Percentiles rank a stretch among this genome's conserved stretches.
Evolutionary conservation across 1,140 invertebrate genomes (phyloP).

Genomic region (Phortica variegata): DNA sequence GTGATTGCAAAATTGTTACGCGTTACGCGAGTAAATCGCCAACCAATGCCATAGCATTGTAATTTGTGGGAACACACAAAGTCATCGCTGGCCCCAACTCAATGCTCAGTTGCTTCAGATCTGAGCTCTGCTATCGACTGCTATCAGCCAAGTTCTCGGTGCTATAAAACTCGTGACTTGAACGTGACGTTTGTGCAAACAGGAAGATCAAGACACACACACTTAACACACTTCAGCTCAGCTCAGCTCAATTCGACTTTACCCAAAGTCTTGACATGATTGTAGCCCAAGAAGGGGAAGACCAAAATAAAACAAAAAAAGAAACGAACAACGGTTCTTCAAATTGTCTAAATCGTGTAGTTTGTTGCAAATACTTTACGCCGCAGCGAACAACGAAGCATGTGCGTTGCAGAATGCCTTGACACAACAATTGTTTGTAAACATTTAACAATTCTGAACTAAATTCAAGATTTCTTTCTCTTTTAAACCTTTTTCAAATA

Average conservation of each 20-base stretch:
- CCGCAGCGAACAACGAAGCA: no score
- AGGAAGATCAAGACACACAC: conserved; percentile 29
- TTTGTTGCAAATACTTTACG: no score
- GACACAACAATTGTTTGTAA: no score
- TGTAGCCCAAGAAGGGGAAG: conserved; percentile 5
- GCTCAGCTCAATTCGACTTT: no score
- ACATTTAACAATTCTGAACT: no score
- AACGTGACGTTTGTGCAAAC: conserved; percentile 54
- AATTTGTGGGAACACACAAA: conserved; percentile 47
- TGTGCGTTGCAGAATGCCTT: no score
- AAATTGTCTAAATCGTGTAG: conserved; percentile 22
- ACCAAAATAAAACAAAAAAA: conserved; percentile 27
- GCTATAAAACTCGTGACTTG: conserved; percentile 39
- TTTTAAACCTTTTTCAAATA: no score
- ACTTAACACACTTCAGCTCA: no score
- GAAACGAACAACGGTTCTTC: conserved; percentile 51
- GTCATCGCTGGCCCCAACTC: conserved; percentile 10
- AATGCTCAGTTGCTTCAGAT: conserved; percentile 25
- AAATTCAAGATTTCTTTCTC: no score
- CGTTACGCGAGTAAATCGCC: conserved; percentile 37
- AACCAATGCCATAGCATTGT: conserved; percentile 25
- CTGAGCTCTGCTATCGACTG: conserved; percentile 28
- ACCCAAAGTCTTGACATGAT: conserved; percentile 42
- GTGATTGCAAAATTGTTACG: conserved; percentile 51
- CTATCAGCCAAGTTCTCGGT: background rate